Base-by-base conservation (phyloP, 2,888 invertebrate genomes). In the Chloroclysta siterata region DNA sequence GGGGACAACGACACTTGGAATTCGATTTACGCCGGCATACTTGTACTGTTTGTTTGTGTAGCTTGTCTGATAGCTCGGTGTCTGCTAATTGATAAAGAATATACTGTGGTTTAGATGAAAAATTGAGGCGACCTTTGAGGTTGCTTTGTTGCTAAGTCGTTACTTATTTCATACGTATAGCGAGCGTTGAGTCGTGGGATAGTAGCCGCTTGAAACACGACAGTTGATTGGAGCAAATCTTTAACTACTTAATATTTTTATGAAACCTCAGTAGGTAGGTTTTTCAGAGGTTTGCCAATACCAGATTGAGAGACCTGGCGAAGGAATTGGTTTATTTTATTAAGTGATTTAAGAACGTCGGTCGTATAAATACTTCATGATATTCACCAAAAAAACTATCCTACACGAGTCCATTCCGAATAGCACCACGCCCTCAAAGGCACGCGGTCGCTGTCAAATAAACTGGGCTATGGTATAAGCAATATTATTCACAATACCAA, bases 391-490 rank as follows among this genome's bases (percentile, higher is more conserved):
- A 22, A 22, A 1, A 22, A 22, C 22, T 22, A 22, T 22, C 22
- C 22, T 22, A 22, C 22, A 22, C 22, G 22, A 22, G 13, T 0
- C 46, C 8, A 46, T 17, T 46, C 11, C 2, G 17, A 46, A 8
- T 50, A 14, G 17, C 22, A 17, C 10, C 17, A 11, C 17, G 17
- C 29, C 8, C 28, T n/a, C 41, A 53, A 15, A 46, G 42, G 53
- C 36, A 52, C 14, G 53, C 42, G 22, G 14, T 36, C 39, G 8
- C 63, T 78, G 78, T 80, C 80, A 75, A 79, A 80, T 80, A 80
- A 59, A 52, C 58, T 57, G 53, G 47, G 48, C 41, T 14, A 28
- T 48, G 56, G 22, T 11, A 22, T 39, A 22, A 53, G 53, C 29
- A 53, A 15, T 56, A 56, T 50, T 50, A 56, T 56, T 42, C 53